Evolutionary conservation across 2,797 vertebrate species (phyloP).

Genomic region (Sciaenops ocellatus): DNA sequence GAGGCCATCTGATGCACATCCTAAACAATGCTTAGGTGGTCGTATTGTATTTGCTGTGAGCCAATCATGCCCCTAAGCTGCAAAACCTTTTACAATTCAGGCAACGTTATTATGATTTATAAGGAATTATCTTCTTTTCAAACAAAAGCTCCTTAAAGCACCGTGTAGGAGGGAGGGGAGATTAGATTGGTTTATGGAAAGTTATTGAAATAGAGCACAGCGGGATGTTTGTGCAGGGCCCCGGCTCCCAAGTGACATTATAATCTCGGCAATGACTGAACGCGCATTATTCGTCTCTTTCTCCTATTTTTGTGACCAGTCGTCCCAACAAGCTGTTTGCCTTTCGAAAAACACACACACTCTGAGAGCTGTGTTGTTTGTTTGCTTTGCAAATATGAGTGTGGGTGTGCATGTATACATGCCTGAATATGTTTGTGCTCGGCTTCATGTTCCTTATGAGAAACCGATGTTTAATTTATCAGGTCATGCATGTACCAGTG

Average conservation of each 20-base stretch:
- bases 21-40: constrained; percentile 21
- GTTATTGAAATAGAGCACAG: constrained; percentile 70
- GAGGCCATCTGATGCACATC: not conserved
- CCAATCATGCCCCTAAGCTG: constrained; percentile 23
- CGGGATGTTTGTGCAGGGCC: constrained; percentile 53
- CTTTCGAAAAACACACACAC: constrained; percentile 58
- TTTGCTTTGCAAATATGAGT: constrained; percentile 49
- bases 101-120: constrained; percentile 53
- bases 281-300: constrained; percentile 42
- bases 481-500: constrained; percentile 10
- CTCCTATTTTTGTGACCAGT: constrained; percentile 42
- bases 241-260: constrained; percentile 62
- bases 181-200: constrained; percentile 70
- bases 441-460: constrained; percentile 5
- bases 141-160: constrained; percentile 71
- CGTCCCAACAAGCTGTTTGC: constrained; percentile 59
- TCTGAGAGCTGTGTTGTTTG: constrained; percentile 42
- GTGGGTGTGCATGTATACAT: constrained; percentile 31
- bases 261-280: constrained; percentile 59
- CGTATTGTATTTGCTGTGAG: constrained; percentile 27
- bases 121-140: constrained; percentile 65
- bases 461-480: constrained; percentile 11
- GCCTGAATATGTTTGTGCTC: constrained; percentile 30
- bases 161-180: constrained; percentile 41
- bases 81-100: constrained; percentile 41